Conservation (phyloP, 2,113 vertebrate genomes). For the Pachyramphus minor region DNA sequence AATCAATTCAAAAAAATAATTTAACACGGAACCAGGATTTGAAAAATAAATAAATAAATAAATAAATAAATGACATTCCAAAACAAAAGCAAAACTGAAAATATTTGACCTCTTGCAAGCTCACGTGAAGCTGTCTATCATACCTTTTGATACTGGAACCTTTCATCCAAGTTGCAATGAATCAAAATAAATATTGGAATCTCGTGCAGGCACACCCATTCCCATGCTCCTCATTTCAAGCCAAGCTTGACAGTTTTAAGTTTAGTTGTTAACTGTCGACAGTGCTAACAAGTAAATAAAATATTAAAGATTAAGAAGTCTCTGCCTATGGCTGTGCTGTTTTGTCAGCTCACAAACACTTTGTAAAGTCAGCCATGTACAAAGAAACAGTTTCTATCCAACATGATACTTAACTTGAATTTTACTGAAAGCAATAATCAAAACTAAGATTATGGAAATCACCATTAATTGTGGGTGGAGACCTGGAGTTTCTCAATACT, state of each 20-base stretch:
- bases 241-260: not conserved
- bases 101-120: not conserved
- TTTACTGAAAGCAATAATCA: not conserved
- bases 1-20: not conserved
- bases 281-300: not conserved
- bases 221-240: not conserved
- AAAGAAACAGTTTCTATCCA: not conserved
- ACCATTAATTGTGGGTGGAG: not conserved
- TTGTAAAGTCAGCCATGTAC: not conserved
- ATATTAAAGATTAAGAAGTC: not conserved
- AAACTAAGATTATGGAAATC: not conserved
- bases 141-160: accelerated
- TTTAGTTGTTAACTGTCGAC: not conserved
- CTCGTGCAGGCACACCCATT: not conserved
- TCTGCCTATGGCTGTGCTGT: not conserved
- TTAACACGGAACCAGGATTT: not conserved
- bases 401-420: accelerated
- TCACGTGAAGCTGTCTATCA: not conserved
- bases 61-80: not conserved
- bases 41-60: not conserved
- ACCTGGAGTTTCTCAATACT: not conserved
- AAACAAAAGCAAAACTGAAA: not conserved
- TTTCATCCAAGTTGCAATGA: not conserved
- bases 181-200: not conserved
- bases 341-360: not conserved